phyloP scores from a whole-genome alignment of 2,113 vertebrate genomes.

The Amblyopsis rosae region DNA sequence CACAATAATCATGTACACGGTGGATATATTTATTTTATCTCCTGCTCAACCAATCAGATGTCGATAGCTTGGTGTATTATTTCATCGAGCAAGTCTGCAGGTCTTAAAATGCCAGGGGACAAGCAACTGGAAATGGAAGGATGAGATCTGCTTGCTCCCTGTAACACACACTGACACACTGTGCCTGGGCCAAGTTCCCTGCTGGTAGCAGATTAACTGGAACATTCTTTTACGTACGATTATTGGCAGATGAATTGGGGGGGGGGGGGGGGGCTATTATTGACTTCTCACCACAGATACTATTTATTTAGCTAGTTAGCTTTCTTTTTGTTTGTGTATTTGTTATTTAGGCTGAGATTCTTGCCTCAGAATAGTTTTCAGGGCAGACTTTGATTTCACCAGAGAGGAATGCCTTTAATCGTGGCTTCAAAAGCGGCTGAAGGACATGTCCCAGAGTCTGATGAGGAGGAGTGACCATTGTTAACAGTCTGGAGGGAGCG shows the following conservation, averaged over 20 bases:
- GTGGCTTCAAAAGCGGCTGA: conserved; percentile 66
- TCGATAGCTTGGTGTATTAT: conserved; percentile 5
- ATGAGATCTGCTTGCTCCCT: conserved; percentile 38
- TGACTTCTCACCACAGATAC: conserved; percentile 74
- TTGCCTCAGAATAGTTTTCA: conserved; percentile 72
- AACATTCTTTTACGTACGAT: conserved; percentile 59
- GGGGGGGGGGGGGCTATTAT: conserved; percentile 54
- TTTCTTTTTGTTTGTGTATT: conserved; percentile 58
- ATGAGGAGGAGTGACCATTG: conserved; percentile 70
- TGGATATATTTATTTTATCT: conserved; percentile 34
- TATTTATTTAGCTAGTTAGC: conserved; percentile 67
- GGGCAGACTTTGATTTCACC: conserved; percentile 68
- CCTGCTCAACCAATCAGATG: conserved; percentile 7
- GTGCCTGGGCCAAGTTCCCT: conserved; percentile 56
- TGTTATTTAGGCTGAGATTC: conserved; percentile 71
- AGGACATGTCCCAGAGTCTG: conserved; percentile 66
- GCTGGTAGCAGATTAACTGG: conserved; percentile 70
- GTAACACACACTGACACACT: conserved; percentile 53
- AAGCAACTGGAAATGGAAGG: conserved; percentile 54
- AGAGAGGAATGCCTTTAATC: conserved; percentile 77
- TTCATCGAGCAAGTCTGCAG: not conserved
- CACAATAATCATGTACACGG: conserved; percentile 20
- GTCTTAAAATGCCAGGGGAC: conserved; percentile 25
- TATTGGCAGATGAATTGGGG: conserved; percentile 61
- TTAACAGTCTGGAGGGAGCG: conserved; percentile 71